Percentiles rank a stretch among this genome's conserved stretches.
phyloP scores from a whole-genome alignment of 2,797 vertebrate species.

The Cyprinella venusta region DNA sequence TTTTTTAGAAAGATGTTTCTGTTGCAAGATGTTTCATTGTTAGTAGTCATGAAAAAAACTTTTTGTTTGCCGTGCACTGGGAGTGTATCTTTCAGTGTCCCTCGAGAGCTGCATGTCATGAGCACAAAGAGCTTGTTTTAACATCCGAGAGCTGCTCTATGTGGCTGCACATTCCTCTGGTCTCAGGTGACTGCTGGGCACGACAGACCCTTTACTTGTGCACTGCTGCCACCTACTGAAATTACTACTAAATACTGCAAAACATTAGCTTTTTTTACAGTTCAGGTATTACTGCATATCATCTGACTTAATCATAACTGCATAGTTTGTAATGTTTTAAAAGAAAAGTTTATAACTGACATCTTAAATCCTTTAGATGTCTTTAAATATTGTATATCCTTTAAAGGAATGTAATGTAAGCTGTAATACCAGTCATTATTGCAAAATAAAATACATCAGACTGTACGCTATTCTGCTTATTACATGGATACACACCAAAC shows the following conservation, averaged over 20 bases:
- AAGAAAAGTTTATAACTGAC: not conserved
- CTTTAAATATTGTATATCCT: not conserved
- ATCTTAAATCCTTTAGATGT: not conserved
- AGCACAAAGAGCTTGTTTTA: slow-evolving; percentile 18
- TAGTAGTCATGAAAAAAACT: slow-evolving; percentile 10
- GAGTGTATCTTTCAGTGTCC: not conserved
- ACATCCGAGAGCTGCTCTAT: slow-evolving; percentile 36
- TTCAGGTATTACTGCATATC: not conserved
- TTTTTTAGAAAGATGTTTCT: not conserved
- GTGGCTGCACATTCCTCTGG: slow-evolving; percentile 45
- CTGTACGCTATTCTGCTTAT: no score
- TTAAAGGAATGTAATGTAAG: slow-evolving; percentile 50
- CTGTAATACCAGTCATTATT: slow-evolving; percentile 49
- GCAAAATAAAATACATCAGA: slow-evolving; percentile 57
- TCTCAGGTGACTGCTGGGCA: slow-evolving; percentile 27
- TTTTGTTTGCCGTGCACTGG: slow-evolving; percentile 25
- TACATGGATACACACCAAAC: no score
- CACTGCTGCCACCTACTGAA: slow-evolving; percentile 71
- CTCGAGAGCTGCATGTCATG: not conserved
- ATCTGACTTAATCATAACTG: not conserved
- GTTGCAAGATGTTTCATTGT: not conserved
- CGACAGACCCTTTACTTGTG: slow-evolving; percentile 1
- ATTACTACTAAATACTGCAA: not conserved
- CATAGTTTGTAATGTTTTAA: not conserved
- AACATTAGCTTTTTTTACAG: not conserved